Evolutionary conservation across 2,797 vertebrate species (phyloP).

Genomic region (Cottoperca gobio): DNA sequence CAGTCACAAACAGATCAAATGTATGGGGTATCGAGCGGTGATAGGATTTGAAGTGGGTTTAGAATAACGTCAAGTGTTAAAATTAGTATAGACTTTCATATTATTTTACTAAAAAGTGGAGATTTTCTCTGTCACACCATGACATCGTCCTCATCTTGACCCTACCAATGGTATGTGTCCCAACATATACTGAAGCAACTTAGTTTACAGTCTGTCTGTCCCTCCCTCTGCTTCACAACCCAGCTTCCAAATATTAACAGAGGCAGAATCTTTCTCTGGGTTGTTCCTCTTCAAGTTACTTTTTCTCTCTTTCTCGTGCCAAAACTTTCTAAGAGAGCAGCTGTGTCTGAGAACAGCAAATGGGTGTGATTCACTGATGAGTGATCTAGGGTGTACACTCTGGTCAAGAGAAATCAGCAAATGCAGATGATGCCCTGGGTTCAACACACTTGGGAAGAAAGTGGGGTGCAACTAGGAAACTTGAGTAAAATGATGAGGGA

Average conservation of each 20-base stretch:
- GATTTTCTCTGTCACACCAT: background rate
- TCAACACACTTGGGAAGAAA: conserved; percentile 26
- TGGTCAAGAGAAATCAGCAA: conserved; percentile 33
- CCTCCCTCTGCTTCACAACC: conserved; percentile 1
- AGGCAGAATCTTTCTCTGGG: conserved; percentile 1
- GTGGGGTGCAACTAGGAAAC: conserved; percentile 4
- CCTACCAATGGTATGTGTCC: background rate
- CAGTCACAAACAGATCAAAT: background rate
- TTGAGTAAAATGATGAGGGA: background rate
- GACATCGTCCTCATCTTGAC: background rate
- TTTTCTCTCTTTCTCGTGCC: conserved; percentile 45
- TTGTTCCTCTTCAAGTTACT: conserved; percentile 29
- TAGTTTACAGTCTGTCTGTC: conserved; percentile 9
- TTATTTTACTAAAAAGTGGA: background rate
- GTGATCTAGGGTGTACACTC: conserved; percentile 56
- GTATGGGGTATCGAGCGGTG: background rate
- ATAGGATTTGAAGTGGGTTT: background rate
- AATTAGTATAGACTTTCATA: background rate
- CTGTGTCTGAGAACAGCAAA: conserved; percentile 58
- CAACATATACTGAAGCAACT: conserved; percentile 9
- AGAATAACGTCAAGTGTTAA: background rate
- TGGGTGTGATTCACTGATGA: conserved; percentile 66
- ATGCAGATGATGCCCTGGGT: conserved; percentile 28
- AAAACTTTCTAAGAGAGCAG: conserved; percentile 58
- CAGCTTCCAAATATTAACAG: conserved; percentile 22